These are phyloP conservation scores for Agrotis puta DNA, from an alignment of 2,888 invertebrate species.

Conservation along the genomic window DNA sequence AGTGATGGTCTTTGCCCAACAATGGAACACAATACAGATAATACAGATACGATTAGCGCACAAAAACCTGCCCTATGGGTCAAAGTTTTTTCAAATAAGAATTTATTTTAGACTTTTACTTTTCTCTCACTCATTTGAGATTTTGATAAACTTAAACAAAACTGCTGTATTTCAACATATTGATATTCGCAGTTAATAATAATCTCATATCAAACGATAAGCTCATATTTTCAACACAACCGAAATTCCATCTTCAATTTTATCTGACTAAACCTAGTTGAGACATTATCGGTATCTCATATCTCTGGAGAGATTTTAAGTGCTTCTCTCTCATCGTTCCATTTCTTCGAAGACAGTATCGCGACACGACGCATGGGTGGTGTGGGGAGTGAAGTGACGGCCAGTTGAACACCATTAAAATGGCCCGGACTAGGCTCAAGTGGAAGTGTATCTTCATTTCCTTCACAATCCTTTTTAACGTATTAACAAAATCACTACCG, in stretches of 20 bases:
- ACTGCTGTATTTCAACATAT: neutral
- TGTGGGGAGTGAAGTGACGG: slow-evolving; percentile 64
- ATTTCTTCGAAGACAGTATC: slow-evolving; percentile 66
- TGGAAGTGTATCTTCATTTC: slow-evolving; percentile 74
- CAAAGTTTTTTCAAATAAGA: too few relatives aligned
- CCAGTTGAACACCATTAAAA: slow-evolving; percentile 71
- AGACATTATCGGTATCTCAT: slow-evolving; percentile 72
- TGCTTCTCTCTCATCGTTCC: slow-evolving; percentile 50
- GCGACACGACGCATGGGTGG: slow-evolving; percentile 71
- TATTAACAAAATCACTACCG: slow-evolving; percentile 74
- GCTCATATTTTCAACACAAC: slow-evolving; percentile 14
- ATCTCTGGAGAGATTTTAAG: slow-evolving; percentile 43
- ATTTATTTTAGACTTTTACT: too few relatives aligned
- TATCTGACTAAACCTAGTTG: slow-evolving; percentile 64
- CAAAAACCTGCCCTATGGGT: too few relatives aligned
- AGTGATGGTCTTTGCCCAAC: too few relatives aligned
- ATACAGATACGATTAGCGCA: too few relatives aligned
- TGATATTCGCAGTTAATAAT: neutral
- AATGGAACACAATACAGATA: too few relatives aligned
- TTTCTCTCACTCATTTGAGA: too few relatives aligned
- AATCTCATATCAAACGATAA: slow-evolving; percentile 48
- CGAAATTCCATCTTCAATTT: slow-evolving; percentile 49
- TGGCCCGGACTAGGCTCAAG: slow-evolving; percentile 78
- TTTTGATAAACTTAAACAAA: too few relatives aligned
- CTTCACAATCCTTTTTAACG: slow-evolving; percentile 69